Conservation (phyloP, 2,113 vertebrate species). For the Festucalex cinctus region DNA sequence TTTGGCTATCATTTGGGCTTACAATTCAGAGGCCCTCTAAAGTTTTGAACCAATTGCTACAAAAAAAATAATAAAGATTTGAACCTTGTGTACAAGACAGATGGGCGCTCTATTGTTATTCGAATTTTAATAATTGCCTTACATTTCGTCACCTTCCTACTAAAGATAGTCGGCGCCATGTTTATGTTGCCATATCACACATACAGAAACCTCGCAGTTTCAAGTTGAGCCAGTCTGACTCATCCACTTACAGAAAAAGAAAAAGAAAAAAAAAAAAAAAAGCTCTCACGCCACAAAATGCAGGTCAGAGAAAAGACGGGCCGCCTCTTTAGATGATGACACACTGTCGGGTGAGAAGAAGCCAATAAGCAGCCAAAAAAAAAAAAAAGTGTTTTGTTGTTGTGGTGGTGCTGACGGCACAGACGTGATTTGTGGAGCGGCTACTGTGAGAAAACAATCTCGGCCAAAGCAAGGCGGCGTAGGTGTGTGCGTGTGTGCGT, state of each 20-base stretch:
- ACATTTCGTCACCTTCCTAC: background rate
- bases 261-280: background rate
- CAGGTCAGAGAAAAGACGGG: slow-evolving; percentile 37
- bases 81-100: background rate
- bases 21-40: no score
- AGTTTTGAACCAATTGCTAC: background rate
- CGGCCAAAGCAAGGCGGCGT: background rate
- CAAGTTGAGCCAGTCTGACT: slow-evolving; percentile 36
- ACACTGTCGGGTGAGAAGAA: slow-evolving; percentile 34
- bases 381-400: slow-evolving; percentile 1
- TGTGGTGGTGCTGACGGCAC: slow-evolving; percentile 14
- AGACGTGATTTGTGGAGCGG: background rate
- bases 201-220: background rate
- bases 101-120: background rate
- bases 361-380: slow-evolving; percentile 20
- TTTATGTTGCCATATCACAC: background rate
- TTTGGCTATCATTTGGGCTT: background rate
- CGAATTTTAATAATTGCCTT: background rate
- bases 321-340: slow-evolving; percentile 32
- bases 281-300: slow-evolving; percentile 22
- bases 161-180: background rate
- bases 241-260: slow-evolving; percentile 19
- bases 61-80: background rate
- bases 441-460: slow-evolving; percentile 31
- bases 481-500: background rate